Conservation (phyloP, 2,797 vertebrate species). For the Pipistrellus kuhlii region DNA sequence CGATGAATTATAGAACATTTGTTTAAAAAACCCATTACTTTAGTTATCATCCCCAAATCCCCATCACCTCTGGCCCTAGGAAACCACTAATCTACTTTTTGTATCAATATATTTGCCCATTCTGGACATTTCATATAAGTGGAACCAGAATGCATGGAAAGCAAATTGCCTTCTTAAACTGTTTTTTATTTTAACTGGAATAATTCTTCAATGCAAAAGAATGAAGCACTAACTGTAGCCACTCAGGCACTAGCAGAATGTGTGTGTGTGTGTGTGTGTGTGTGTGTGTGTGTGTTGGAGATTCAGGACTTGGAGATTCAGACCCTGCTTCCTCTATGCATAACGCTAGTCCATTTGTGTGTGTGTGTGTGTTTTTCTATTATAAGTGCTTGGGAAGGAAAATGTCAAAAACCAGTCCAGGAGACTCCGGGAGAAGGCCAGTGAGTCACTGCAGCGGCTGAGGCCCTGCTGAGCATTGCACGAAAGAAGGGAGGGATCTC, state of each 20-base stretch:
- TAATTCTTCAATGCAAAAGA: background rate
- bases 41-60: background rate
- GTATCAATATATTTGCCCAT: background rate
- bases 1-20: background rate
- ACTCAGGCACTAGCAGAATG: background rate
- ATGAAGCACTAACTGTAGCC: background rate
- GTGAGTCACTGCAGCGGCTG: constrained; percentile 10
- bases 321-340: background rate
- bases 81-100: background rate
- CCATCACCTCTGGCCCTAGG: background rate
- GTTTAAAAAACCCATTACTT: background rate
- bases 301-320: background rate
- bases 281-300: background rate
- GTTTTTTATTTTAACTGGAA: constrained; percentile 8
- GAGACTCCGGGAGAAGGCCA: constrained; percentile 32
- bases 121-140: background rate
- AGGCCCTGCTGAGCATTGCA: background rate
- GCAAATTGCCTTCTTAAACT: background rate
- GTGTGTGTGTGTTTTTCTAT: background rate
- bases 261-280: background rate
- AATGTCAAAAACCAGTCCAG: constrained; percentile 60
- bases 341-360: background rate
- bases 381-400: constrained; percentile 50
- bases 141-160: background rate
- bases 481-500: background rate